These are phyloP conservation scores for Noturus placidus DNA, from an alignment of 2,113 vertebrate species.

Conservation along the genomic window DNA sequence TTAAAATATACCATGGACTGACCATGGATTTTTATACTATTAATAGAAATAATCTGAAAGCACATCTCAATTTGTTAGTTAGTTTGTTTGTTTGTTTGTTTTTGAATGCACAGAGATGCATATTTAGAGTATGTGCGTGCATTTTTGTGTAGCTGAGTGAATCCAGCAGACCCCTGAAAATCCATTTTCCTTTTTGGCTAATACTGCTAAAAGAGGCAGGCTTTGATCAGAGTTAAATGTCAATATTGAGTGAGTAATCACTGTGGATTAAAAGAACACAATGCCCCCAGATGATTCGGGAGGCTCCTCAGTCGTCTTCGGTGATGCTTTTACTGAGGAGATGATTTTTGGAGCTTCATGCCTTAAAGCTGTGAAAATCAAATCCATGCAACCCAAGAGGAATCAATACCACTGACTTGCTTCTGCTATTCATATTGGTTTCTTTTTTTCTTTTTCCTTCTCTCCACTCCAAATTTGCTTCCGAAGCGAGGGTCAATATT, in stretches of 20 bases:
- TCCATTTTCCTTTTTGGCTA: slow-evolving; percentile 58
- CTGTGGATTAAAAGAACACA: slow-evolving; percentile 57
- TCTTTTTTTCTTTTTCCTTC: too few species aligned
- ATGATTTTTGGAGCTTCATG: neutral
- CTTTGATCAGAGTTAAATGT: slow-evolving; percentile 67
- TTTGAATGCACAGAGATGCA: neutral
- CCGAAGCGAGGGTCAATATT: neutral
- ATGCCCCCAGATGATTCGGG: slow-evolving; percentile 1
- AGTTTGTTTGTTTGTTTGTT: neutral
- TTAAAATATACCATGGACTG: neutral
- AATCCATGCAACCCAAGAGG: neutral
- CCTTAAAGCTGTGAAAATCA: slow-evolving; percentile 5
- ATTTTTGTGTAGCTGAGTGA: slow-evolving; percentile 29
- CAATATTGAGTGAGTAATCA: slow-evolving; percentile 61
- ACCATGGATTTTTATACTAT: neutral
- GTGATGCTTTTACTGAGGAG: neutral
- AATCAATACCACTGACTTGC: neutral
- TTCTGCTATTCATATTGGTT: neutral
- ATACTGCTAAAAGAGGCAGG: slow-evolving; percentile 61
- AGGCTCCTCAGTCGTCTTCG: neutral
- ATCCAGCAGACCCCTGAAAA: slow-evolving; percentile 58
- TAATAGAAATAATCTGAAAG: neutral
- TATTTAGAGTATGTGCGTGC: neutral
- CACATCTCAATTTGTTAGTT: neutral
- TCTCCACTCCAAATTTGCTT: neutral